These are phyloP conservation scores for Centroberyx gerrardi DNA, from an alignment of 2,797 vertebrate genomes.

Conservation along the genomic window DNA sequence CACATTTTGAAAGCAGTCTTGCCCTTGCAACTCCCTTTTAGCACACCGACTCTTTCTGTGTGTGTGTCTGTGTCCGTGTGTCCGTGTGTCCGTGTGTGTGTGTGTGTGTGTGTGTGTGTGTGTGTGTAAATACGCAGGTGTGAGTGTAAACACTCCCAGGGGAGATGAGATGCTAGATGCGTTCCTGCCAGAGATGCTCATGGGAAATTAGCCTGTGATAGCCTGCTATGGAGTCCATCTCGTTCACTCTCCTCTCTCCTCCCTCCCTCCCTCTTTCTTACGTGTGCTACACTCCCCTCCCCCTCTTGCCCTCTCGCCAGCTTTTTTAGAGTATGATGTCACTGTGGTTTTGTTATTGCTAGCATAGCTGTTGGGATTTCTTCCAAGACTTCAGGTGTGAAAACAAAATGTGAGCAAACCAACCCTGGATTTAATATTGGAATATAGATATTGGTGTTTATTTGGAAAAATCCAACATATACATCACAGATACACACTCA, in stretches of 20 bases:
- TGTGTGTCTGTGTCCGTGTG: constrained; percentile 18
- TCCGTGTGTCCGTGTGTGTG: constrained; percentile 30
- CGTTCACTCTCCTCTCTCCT: constrained; percentile 36
- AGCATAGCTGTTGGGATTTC: constrained; percentile 40
- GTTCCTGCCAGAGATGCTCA: constrained; percentile 71
- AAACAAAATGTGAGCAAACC: constrained; percentile 28
- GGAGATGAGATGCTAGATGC: constrained; percentile 68
- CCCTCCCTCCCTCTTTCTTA: constrained; percentile 8
- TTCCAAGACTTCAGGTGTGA: constrained; percentile 46
- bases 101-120: constrained; percentile 20
- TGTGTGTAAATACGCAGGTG: constrained; percentile 44
- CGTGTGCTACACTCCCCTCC: constrained; percentile 36
- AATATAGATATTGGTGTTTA: neutral
- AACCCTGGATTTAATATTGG: constrained; percentile 14
- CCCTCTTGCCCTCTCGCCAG: constrained; percentile 38
- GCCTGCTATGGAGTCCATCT: constrained; percentile 65
- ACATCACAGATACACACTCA: constrained; percentile 12
- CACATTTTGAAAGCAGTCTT: constrained; percentile 53
- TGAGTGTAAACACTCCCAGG: constrained; percentile 71
- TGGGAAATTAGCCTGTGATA: constrained; percentile 76
- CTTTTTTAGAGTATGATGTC: constrained; percentile 71
- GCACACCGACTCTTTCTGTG: constrained; percentile 30
- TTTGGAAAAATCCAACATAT: constrained; percentile 14
- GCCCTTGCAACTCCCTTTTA: constrained; percentile 57
- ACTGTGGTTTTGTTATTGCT: constrained; percentile 42